A percentile compares a stretch with the other conserved stretches of the same genome.
phyloP scores from a whole-genome alignment of 2,888 invertebrate species.

The Melipona beecheii region DNA sequence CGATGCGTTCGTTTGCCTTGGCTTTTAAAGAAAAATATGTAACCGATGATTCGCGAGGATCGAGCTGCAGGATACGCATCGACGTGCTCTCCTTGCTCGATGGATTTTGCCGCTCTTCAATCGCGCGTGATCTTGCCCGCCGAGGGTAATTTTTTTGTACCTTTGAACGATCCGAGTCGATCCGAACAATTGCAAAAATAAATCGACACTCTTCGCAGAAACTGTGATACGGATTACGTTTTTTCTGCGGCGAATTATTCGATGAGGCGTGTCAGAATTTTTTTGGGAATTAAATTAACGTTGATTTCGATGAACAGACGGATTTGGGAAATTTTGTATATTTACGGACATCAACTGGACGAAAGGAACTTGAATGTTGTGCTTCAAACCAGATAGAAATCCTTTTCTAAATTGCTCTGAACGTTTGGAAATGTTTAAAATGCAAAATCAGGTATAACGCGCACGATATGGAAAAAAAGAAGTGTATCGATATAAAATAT shows the following conservation, averaged over 20 bases:
- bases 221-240: neutral
- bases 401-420: too few relatives aligned
- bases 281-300: neutral
- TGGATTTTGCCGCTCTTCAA: neutral
- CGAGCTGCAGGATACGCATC: constrained; percentile 57
- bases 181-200: neutral
- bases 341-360: too few relatives aligned
- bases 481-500: too few relatives aligned
- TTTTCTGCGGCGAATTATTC: neutral
- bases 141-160: neutral
- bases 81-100: constrained; percentile 9
- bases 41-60: constrained; percentile 53
- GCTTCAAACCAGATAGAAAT: too few relatives aligned
- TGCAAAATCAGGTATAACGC: too few relatives aligned
- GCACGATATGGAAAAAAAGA: too few relatives aligned
- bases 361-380: too few relatives aligned
- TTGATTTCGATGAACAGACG: too few relatives aligned
- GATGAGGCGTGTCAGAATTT: neutral
- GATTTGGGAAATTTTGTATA: too few relatives aligned
- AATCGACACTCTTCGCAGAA: neutral
- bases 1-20: constrained; percentile 53
- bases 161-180: neutral
- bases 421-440: too few relatives aligned
- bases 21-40: constrained; percentile 61
- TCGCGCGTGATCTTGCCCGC: too few relatives aligned